Percentiles rank a stretch among this genome's conserved stretches.
phyloP scores from a whole-genome alignment of 37 sponge, comb jelly and placozoan genomes.

The Eunapius fragilis region DNA sequence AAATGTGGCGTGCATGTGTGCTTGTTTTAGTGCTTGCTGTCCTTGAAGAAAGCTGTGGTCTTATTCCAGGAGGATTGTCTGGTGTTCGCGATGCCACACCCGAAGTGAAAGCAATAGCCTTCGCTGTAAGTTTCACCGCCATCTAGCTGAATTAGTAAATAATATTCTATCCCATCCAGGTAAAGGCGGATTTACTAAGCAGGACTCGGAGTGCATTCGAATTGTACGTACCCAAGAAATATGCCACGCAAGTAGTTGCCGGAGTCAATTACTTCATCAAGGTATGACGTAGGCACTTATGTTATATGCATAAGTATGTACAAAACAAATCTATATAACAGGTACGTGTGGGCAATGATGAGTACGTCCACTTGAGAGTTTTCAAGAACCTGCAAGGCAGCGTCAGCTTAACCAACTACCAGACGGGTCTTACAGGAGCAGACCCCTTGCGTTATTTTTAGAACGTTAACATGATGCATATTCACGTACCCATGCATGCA shows the following conservation, averaged over 20 bases:
- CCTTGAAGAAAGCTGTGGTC: too few species aligned
- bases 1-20: too few species aligned
- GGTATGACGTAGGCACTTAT: conserved; percentile 42
- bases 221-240: conserved; percentile 2
- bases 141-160: too few species aligned
- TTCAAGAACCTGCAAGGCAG: conserved; percentile 16
- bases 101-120: too few species aligned
- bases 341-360: conserved; percentile 55
- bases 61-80: too few species aligned
- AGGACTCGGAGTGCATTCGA: neutral
- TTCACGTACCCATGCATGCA: too few species aligned
- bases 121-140: too few species aligned
- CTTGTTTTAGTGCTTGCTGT: too few species aligned
- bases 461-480: too few species aligned
- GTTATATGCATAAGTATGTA: too few species aligned
- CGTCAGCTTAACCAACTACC: conserved; percentile 1
- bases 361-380: conserved; percentile 65
- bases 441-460: conserved; percentile 21
- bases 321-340: neutral
- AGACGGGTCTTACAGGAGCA: conserved; percentile 5
- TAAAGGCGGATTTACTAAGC: neutral
- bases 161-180: neutral
- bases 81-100: too few species aligned
- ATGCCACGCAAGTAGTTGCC: conserved; percentile 64
- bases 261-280: conserved; percentile 75